These are phyloP conservation scores for Spodoptera exigua DNA, from an alignment of 2,888 invertebrate species.

Conservation along the genomic window DNA sequence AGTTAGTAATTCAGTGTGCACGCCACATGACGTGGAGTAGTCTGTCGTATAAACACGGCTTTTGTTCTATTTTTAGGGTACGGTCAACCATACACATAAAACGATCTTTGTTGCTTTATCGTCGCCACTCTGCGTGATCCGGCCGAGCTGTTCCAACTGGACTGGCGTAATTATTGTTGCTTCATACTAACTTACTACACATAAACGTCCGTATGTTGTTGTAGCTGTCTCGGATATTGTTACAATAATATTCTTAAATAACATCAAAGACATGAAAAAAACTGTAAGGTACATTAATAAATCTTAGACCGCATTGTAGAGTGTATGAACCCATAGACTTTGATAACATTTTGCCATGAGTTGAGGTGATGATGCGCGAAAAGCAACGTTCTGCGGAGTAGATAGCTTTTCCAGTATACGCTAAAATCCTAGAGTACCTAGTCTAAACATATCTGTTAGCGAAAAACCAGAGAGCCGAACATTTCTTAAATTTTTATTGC, in stretches of 20 bases:
- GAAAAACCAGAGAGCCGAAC: too few species aligned
- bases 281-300: not conserved
- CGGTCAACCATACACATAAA: constrained; percentile 63
- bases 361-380: too few species aligned
- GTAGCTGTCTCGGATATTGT: constrained; percentile 13
- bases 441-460: too few species aligned
- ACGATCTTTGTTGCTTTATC: constrained; percentile 62
- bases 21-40: constrained; percentile 71
- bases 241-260: not conserved
- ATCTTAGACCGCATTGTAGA: too few species aligned
- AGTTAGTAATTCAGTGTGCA: constrained; percentile 75
- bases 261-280: not conserved
- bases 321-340: too few species aligned
- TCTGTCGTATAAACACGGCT: constrained; percentile 71
- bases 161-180: constrained; percentile 37
- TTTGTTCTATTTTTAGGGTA: constrained; percentile 69
- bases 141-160: constrained; percentile 36
- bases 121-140: constrained; percentile 54
- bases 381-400: too few species aligned
- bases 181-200: constrained; percentile 20
- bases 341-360: too few species aligned
- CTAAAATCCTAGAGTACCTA: too few species aligned
- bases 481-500: too few species aligned
- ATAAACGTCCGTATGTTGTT: constrained; percentile 27
- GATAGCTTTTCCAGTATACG: too few species aligned